Conservation (phyloP, 92 coral and sea anemone genomes). For the Micromussa lordhowensis region DNA sequence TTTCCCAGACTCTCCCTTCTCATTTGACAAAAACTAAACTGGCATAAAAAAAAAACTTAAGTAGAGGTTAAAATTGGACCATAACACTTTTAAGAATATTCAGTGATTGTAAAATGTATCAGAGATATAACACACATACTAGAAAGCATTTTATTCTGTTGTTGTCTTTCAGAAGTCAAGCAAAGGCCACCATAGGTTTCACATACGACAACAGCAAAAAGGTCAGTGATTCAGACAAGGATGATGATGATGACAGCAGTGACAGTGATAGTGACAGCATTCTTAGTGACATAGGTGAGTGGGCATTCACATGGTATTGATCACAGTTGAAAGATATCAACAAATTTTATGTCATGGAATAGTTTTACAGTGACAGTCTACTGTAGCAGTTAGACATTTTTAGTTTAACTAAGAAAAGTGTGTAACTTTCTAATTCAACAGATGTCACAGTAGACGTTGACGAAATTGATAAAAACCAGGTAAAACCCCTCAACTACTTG, state of each 20-base stretch:
- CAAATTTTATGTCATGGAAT: neutral
- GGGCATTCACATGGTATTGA: neutral
- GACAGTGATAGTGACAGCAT: conserved; percentile 82
- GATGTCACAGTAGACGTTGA: conserved; percentile 91
- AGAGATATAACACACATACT: neutral
- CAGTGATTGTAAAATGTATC: neutral
- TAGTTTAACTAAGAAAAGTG: no score
- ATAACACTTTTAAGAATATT: no score
- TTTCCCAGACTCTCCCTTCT: no score
- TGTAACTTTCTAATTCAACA: conserved; percentile 24
- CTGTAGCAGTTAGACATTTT: no score
- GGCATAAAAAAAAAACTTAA: no score
- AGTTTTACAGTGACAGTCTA: no score
- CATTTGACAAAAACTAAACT: no score
- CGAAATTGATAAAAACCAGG: conserved; percentile 78
- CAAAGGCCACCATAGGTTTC: conserved; percentile 87
- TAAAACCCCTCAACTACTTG: conserved; percentile 6
- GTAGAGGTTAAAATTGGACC: no score
- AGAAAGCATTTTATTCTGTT: neutral
- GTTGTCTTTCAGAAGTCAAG: conserved; percentile 63
- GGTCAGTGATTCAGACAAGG: conserved; percentile 56
- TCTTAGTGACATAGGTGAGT: conserved; percentile 86
- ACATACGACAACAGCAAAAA: conserved; percentile 70
- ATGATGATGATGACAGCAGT: conserved; percentile 59
- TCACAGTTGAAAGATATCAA: neutral